Conservation (phyloP, 2,888 invertebrate genomes). For the Nomada fabriciana region DNA sequence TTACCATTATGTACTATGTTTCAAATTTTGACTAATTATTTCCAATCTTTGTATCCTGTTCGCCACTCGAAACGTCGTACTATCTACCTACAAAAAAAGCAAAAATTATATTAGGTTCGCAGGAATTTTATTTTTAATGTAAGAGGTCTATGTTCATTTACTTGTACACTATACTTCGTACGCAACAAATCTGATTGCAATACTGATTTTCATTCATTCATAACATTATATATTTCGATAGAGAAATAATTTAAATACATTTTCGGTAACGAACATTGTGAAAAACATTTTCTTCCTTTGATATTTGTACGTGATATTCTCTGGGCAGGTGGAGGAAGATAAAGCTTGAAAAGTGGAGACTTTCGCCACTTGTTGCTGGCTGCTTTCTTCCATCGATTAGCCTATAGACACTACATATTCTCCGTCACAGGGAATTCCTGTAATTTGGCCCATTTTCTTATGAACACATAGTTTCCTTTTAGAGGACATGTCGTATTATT, state of each 20-base stretch:
- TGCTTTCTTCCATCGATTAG: slow-evolving; percentile 60
- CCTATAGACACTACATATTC: slow-evolving; percentile 47
- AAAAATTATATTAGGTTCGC: too few relatives aligned
- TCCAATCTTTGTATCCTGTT: not conserved
- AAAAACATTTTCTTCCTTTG: not conserved
- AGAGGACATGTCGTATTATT: not conserved
- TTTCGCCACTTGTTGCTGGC: slow-evolving; percentile 67
- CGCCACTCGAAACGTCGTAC: too few relatives aligned
- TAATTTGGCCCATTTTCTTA: not conserved
- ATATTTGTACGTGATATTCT: not conserved
- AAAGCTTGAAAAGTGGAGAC: slow-evolving; percentile 51
- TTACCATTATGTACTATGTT: not conserved
- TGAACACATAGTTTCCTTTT: not conserved
- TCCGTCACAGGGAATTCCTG: not conserved
- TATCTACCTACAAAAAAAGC: too few relatives aligned
- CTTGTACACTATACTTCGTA: too few relatives aligned
- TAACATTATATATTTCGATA: too few relatives aligned
- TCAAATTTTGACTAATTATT: not conserved
- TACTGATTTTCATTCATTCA: too few relatives aligned
- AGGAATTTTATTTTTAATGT: too few relatives aligned
- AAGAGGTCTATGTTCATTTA: too few relatives aligned
- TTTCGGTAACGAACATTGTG: not conserved
- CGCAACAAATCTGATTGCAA: too few relatives aligned
- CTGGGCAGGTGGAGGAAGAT: slow-evolving; percentile 21
- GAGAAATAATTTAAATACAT: not conserved